Conservation (phyloP, 2,113 vertebrate species). For the Pluvialis apricaria region DNA sequence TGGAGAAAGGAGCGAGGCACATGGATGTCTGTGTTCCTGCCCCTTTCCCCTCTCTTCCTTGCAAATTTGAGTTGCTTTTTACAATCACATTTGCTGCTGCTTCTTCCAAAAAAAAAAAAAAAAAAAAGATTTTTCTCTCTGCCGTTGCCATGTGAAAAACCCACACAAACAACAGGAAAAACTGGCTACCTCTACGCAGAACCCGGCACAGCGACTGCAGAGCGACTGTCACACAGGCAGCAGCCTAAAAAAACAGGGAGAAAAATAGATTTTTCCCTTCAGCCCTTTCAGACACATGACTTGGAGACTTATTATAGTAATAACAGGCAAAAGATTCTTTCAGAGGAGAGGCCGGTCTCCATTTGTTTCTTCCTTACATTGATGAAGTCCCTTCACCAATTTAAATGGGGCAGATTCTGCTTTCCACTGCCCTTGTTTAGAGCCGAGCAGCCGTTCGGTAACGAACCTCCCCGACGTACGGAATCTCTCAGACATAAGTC, state of each 20-base stretch:
- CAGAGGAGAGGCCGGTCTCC: background rate
- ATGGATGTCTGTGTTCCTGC: background rate
- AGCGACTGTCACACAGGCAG: conserved; percentile 38
- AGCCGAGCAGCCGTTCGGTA: background rate
- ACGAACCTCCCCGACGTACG: background rate
- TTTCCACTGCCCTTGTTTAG: background rate
- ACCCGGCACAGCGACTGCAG: background rate
- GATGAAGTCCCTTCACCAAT: background rate
- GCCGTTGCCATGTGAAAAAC: conserved; percentile 59
- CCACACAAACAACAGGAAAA: conserved; percentile 58
- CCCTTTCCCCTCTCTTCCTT: background rate
- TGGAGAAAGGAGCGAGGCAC: background rate
- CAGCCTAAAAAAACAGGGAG: conserved; percentile 11
- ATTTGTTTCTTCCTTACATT: background rate
- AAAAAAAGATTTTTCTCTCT: background rate
- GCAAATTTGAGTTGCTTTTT: conserved; percentile 10
- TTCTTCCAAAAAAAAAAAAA: background rate
- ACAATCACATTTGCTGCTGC: background rate
- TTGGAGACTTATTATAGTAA: conserved; percentile 40
- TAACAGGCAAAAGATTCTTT: background rate
- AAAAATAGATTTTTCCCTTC: conserved; percentile 59
- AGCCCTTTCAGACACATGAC: conserved; percentile 56
- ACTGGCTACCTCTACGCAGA: background rate
- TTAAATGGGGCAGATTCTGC: background rate
- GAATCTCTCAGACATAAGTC: background rate